These are phyloP conservation scores for Microplitis mediator DNA, from an alignment of 1,140 invertebrate genomes.

Conservation along the genomic window DNA sequence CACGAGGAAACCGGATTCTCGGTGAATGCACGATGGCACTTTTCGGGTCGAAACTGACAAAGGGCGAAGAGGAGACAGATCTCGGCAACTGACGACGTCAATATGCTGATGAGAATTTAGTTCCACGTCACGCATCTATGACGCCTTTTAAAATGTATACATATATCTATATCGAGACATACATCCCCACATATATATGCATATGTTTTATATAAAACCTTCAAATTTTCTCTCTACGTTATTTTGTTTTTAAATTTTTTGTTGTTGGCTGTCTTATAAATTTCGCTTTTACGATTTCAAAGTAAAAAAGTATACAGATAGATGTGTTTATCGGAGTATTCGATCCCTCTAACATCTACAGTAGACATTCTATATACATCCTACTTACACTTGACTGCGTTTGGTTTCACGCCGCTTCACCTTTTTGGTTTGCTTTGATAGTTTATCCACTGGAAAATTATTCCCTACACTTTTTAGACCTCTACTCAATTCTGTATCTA, in stretches of 20 bases:
- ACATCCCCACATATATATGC: too few relatives aligned
- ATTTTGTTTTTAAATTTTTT: neutral
- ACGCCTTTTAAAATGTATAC: conserved; percentile 1
- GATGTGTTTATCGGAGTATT: neutral
- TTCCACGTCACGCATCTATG: conserved; percentile 39
- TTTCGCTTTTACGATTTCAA: too few relatives aligned
- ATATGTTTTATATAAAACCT: too few relatives aligned
- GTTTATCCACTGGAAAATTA: conserved; percentile 40
- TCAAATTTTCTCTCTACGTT: neutral
- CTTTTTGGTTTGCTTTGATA: conserved; percentile 6
- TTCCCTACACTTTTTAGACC: conserved; percentile 20
- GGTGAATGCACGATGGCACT: conserved; percentile 8
- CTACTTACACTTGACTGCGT: conserved; percentile 22
- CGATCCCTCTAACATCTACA: conserved; percentile 1
- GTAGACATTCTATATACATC: conserved; percentile 11
- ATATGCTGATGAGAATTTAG: conserved; percentile 47
- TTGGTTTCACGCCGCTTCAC: conserved; percentile 20
- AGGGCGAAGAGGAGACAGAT: conserved; percentile 8
- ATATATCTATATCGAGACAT: neutral
- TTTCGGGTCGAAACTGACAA: conserved; percentile 9
- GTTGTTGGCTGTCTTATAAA: too few relatives aligned
- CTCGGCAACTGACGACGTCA: conserved; percentile 24
- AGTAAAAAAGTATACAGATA: neutral
- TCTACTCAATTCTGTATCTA: neutral
- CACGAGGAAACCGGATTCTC: neutral